These are phyloP conservation scores for Spilarctia lutea DNA, from an alignment of 2,888 invertebrate genomes.

Conservation along the genomic window DNA sequence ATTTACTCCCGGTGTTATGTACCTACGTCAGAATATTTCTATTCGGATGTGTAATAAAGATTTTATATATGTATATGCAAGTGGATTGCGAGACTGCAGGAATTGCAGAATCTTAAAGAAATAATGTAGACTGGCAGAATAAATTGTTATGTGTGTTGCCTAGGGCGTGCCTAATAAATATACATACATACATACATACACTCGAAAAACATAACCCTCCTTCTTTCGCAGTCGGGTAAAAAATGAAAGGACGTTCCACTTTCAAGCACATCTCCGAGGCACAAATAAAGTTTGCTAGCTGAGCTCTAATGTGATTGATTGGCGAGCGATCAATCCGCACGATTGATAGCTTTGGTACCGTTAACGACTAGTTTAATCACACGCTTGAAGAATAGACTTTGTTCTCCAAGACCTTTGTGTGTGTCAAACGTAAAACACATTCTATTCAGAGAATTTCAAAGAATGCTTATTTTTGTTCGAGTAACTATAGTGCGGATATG, in stretches of 20 bases:
- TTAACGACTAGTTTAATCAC: constrained; percentile 27
- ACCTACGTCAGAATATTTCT: not conserved
- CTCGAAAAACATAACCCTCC: no score
- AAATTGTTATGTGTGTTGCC: no score
- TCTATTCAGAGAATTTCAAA: not conserved
- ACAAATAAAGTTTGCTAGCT: constrained; percentile 29
- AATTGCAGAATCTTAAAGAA: no score
- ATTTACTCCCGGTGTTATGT: not conserved
- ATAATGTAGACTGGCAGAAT: no score
- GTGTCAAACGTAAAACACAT: constrained; percentile 3
- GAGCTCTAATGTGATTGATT: constrained; percentile 47
- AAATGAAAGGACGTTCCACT: not conserved
- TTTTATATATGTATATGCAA: not conserved
- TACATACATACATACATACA: no score
- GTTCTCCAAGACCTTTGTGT: constrained; percentile 5
- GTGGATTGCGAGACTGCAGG: no score
- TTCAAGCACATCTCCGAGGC: not conserved
- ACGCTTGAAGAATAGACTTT: constrained; percentile 4
- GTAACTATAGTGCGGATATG: not conserved
- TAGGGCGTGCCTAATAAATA: no score
- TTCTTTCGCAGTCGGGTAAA: no score
- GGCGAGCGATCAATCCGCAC: constrained; percentile 36
- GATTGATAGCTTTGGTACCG: constrained; percentile 39
- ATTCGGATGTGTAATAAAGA: not conserved
- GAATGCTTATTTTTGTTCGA: not conserved